A percentile compares a stretch with the other conserved stretches of the same genome.
Conservation (phyloP, 2,113 vertebrate genomes). For the Pelobates fuscus region DNA sequence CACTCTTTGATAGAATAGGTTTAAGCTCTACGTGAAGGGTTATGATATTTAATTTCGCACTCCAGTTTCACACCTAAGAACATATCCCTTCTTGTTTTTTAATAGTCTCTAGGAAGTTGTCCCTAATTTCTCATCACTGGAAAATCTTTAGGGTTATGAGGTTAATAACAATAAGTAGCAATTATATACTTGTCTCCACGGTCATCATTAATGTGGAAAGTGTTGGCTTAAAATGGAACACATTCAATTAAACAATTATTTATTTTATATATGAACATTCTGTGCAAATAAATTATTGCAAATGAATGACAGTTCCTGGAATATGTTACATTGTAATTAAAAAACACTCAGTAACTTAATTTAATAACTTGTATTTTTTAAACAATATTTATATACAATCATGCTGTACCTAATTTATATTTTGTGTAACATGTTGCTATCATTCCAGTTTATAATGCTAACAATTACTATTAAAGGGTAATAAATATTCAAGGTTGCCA, state of each 20-base stretch:
- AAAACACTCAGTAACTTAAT: neutral
- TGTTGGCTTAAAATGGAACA: slow-evolving; percentile 1
- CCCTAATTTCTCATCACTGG: slow-evolving; percentile 9
- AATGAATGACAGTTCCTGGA: neutral
- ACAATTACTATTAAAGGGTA: neutral
- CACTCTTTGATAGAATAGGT: too few species aligned
- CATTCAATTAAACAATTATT: slow-evolving; percentile 11
- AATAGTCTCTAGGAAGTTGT: neutral
- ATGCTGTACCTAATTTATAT: slow-evolving; percentile 3
- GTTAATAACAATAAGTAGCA: neutral
- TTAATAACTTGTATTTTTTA: neutral
- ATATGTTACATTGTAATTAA: neutral
- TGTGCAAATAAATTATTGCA: slow-evolving; percentile 7
- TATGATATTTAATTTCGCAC: too few species aligned
- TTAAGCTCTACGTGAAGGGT: too few species aligned
- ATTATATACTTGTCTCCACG: slow-evolving; percentile 8
- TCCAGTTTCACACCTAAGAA: too few species aligned
- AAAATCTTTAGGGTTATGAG: neutral
- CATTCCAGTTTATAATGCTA: neutral
- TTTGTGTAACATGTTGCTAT: neutral
- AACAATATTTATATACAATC: too few species aligned
- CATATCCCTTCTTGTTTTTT: too few species aligned
- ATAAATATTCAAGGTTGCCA: neutral
- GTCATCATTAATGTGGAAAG: slow-evolving; percentile 13
- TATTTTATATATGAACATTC: neutral